Conservation (phyloP, 2,888 invertebrate species). For the Netelia fuscicornis region DNA sequence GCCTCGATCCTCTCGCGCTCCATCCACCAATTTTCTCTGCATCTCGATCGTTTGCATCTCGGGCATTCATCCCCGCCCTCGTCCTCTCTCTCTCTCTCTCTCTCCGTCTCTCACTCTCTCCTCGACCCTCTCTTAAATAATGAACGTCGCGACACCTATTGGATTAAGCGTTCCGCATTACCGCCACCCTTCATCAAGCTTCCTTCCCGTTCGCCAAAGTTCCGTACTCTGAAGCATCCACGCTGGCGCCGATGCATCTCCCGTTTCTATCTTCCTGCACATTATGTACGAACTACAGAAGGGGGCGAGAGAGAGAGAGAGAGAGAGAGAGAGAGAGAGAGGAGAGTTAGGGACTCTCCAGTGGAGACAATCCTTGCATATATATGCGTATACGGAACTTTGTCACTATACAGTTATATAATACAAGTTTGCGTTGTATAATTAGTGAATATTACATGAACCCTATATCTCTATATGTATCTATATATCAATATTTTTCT, state of each 20-base stretch:
- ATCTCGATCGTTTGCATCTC: slow-evolving; percentile 42
- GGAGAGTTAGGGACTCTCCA: slow-evolving; percentile 18
- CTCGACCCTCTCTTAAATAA: slow-evolving; percentile 74
- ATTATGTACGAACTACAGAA: slow-evolving; percentile 23
- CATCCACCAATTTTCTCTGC: slow-evolving; percentile 50
- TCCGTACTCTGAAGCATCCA: slow-evolving; percentile 37
- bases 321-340: not conserved
- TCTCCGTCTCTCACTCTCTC: slow-evolving; percentile 54
- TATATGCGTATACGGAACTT: not conserved
- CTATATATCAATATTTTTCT: too few species aligned
- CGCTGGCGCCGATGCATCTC: slow-evolving; percentile 34
- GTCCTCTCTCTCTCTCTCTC: slow-evolving; percentile 20
- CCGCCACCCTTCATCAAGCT: slow-evolving; percentile 66
- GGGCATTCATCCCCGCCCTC: slow-evolving; percentile 14
- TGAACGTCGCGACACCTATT: slow-evolving; percentile 75
- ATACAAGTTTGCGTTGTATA: not conserved
- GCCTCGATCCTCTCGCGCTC: slow-evolving; percentile 26
- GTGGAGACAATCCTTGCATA: slow-evolving; percentile 24
- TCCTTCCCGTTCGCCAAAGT: slow-evolving; percentile 58
- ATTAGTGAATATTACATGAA: too few species aligned
- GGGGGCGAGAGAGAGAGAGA: not conserved
- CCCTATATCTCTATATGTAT: too few species aligned
- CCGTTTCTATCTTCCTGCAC: slow-evolving; percentile 8
- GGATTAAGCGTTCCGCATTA: slow-evolving; percentile 74
- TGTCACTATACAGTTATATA: not conserved